Conservation (phyloP, 2,113 vertebrate species). For the Bubo bubo region DNA sequence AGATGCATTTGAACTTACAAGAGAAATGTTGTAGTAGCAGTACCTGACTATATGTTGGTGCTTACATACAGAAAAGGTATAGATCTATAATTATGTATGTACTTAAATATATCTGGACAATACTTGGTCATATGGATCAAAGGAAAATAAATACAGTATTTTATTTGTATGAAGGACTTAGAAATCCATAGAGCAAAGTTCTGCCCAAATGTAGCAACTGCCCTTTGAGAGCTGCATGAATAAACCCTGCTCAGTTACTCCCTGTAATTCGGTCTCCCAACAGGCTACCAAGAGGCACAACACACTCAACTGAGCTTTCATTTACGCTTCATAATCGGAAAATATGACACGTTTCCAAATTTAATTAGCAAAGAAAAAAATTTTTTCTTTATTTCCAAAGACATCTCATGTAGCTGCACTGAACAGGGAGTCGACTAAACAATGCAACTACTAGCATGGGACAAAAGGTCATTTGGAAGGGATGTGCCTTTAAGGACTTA, state of each 20-base stretch:
- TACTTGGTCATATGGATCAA: background rate
- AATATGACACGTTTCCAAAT: slow-evolving; percentile 72
- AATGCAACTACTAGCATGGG: slow-evolving; percentile 71
- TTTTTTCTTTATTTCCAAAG: slow-evolving; percentile 59
- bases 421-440: slow-evolving; percentile 67
- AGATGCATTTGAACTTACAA: background rate
- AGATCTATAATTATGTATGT: background rate
- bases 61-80: background rate
- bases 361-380: slow-evolving; percentile 72
- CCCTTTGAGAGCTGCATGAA: background rate
- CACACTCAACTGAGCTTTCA: slow-evolving; percentile 30
- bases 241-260: background rate
- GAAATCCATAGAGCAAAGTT: background rate
- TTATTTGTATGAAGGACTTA: background rate
- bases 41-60: background rate
- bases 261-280: slow-evolving; percentile 34
- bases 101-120: background rate
- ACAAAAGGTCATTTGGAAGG: slow-evolving; percentile 86
- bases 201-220: background rate
- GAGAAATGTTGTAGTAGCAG: background rate
- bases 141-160: background rate
- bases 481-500: slow-evolving; percentile 81
- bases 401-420: slow-evolving; percentile 65
- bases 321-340: slow-evolving; percentile 70
- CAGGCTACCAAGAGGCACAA: slow-evolving; percentile 12